Evolutionary conservation across 2,113 vertebrate genomes (phyloP).

Genomic region (Plecturocebus donacophilus): DNA sequence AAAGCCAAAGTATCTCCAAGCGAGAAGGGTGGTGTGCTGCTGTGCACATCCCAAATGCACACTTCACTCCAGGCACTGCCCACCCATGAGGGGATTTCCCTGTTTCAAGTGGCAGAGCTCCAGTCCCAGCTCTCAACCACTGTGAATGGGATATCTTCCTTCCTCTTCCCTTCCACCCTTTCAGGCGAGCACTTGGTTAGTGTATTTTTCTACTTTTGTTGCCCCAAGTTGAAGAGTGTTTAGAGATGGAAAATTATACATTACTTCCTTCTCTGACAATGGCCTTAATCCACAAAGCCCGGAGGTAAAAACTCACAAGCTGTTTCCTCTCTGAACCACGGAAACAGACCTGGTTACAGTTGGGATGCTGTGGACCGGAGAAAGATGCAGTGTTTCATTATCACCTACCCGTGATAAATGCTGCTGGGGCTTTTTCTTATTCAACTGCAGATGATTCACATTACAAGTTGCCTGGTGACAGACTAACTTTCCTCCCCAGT

Average conservation of each 20-base stretch:
- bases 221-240: background rate
- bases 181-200: constrained; percentile 52
- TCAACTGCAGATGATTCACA: background rate
- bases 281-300: constrained; percentile 50
- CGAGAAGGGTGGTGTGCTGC: accelerated
- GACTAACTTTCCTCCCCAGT: background rate
- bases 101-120: background rate
- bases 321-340: constrained; percentile 12
- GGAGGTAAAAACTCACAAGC: constrained; percentile 32
- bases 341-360: background rate
- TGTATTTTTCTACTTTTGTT: constrained; percentile 58
- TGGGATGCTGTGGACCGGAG: background rate
- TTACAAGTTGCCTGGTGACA: background rate
- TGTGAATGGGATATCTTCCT: background rate
- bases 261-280: constrained; percentile 44
- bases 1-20: background rate
- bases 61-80: background rate
- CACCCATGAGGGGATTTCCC: background rate
- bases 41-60: accelerated
- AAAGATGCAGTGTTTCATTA: background rate
- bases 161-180: constrained; percentile 14
- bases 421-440: background rate
- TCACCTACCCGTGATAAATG: background rate
- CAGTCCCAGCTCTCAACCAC: constrained; percentile 46
- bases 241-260: constrained; percentile 52